phyloP scores from a whole-genome alignment of 2,888 invertebrate genomes.

The Blomia tropicalis region DNA sequence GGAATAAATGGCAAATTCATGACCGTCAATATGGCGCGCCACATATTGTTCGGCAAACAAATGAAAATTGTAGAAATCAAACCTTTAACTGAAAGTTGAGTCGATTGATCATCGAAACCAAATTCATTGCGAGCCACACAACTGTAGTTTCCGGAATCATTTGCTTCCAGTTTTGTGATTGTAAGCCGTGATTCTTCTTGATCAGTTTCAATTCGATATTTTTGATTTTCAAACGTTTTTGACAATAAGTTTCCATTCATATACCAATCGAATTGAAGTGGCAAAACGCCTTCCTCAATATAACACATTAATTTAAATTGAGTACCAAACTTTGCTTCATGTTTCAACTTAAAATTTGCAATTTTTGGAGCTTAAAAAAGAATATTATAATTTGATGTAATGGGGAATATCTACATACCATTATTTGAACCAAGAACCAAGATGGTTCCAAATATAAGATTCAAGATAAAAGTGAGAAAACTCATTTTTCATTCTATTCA shows the following conservation, averaged over 20 bases:
- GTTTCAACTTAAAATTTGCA: not conserved
- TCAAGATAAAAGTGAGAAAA: too few relatives aligned
- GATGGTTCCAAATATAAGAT: too few relatives aligned
- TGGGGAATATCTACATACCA: too few relatives aligned
- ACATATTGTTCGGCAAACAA: not conserved
- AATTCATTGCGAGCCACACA: not conserved
- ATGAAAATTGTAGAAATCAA: not conserved
- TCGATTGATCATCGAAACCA: not conserved
- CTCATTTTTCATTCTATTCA: too few relatives aligned
- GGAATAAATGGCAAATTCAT: not conserved
- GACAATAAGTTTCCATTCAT: not conserved
- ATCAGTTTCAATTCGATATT: not conserved
- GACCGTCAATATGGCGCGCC: not conserved
- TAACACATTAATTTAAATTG: slow-evolving; percentile 10
- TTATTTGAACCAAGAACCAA: too few relatives aligned
- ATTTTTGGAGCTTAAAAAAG: not conserved
- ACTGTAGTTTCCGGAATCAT: not conserved
- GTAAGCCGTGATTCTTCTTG: not conserved
- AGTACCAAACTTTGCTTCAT: not conserved
- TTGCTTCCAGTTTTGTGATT: not conserved
- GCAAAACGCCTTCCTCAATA: not conserved
- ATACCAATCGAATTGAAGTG: not conserved
- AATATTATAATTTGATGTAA: too few relatives aligned
- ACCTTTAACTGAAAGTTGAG: slow-evolving; percentile 1
- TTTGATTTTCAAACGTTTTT: not conserved